phyloP scores from a whole-genome alignment of 2,888 invertebrate species.

The Ellobium chinense region DNA sequence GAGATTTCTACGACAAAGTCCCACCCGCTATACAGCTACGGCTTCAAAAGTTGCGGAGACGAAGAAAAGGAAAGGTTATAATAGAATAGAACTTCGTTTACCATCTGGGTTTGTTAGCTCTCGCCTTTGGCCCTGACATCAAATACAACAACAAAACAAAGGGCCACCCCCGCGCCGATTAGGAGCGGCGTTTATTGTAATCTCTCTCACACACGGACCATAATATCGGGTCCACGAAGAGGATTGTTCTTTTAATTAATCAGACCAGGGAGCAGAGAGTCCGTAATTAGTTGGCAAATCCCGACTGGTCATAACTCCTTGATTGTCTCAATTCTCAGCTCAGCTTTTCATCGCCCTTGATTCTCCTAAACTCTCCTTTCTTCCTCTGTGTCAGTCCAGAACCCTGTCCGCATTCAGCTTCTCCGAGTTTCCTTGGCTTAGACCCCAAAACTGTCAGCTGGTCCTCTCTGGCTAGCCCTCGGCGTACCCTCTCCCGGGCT shows the following conservation, averaged over 20 bases:
- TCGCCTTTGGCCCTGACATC: slow-evolving; percentile 4
- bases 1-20: too few relatives aligned
- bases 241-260: slow-evolving; percentile 38
- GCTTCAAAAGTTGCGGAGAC: too few relatives aligned
- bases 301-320: not conserved
- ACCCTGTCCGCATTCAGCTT: not conserved
- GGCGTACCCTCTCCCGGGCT: not conserved
- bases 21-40: too few relatives aligned
- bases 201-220: not conserved
- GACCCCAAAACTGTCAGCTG: not conserved
- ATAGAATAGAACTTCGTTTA: not conserved
- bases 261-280: not conserved
- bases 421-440: not conserved
- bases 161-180: not conserved
- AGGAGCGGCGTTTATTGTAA: slow-evolving; percentile 7
- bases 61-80: not conserved
- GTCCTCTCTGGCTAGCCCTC: not conserved
- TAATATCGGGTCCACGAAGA: not conserved
- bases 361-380: not conserved
- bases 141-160: slow-evolving; percentile 12
- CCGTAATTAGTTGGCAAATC: slow-evolving; percentile 23
- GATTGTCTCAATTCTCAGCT: not conserved
- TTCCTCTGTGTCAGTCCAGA: not conserved
- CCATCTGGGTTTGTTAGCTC: slow-evolving; percentile 22
- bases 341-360: not conserved